Evolutionary conservation across 2,797 vertebrate genomes (phyloP).

Genomic region (Sebastes cheni): DNA sequence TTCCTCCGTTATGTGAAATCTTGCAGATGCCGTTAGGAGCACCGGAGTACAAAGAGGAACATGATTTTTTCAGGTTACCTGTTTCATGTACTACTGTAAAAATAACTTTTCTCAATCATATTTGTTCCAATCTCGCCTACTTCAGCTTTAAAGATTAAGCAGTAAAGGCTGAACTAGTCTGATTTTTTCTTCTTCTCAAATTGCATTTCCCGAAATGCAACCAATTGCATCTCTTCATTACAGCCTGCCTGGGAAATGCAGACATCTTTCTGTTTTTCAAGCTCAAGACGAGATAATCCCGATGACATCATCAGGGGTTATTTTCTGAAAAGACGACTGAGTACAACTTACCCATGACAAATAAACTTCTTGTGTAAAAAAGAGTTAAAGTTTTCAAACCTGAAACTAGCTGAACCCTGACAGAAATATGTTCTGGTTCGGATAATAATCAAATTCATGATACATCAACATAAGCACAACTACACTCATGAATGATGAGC

Average conservation of each 20-base stretch:
- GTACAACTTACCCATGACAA: not conserved
- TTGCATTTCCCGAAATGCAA: not conserved
- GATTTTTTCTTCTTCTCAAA: no score
- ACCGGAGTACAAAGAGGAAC: no score
- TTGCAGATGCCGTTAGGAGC: no score
- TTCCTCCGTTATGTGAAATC: no score
- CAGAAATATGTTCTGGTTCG: not conserved
- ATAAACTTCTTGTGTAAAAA: not conserved
- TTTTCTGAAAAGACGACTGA: no score
- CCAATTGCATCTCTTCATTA: not conserved
- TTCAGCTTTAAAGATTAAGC: not conserved
- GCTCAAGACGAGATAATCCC: no score
- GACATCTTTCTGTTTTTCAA: not conserved
- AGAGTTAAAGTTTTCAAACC: not conserved
- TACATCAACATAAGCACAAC: not conserved
- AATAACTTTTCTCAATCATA: no score
- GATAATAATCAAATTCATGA: constrained; percentile 3
- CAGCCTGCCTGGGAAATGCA: not conserved
- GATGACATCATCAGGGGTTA: no score
- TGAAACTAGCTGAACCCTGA: not conserved
- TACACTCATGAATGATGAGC: not conserved
- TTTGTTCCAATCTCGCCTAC: no score
- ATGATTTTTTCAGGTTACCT: no score
- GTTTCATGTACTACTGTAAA: no score
- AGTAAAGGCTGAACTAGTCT: not conserved